phyloP scores from a whole-genome alignment of 2,113 vertebrate species.

The Petroica traversi region DNA sequence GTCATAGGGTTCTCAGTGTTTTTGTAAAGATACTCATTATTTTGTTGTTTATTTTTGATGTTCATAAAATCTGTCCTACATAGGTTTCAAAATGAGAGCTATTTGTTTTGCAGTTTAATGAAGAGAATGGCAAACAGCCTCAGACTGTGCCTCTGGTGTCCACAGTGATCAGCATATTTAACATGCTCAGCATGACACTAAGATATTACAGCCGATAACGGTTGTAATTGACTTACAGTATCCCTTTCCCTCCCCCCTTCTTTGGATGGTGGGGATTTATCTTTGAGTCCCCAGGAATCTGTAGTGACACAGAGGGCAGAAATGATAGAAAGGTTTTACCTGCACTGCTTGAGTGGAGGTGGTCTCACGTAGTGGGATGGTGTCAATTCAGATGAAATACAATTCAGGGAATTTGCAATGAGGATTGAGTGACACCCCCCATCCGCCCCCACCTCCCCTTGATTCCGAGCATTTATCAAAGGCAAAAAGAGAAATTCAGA shows the following conservation, averaged over 20 bases:
- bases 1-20: background rate
- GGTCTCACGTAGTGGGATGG: background rate
- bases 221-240: conserved; percentile 81
- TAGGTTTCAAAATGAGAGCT: conserved; percentile 69
- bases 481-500: conserved; percentile 30
- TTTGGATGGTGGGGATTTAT: conserved; percentile 25
- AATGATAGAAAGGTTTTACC: background rate
- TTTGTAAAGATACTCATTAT: conserved; percentile 49
- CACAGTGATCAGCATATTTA: conserved; percentile 82
- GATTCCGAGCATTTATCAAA: background rate
- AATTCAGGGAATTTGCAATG: background rate
- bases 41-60: conserved; percentile 61
- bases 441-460: fast-evolving
- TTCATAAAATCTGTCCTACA: conserved; percentile 53
- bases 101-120: conserved; percentile 83
- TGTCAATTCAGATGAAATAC: background rate
- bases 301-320: background rate
- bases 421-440: background rate
- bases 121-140: conserved; percentile 79
- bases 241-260: conserved; percentile 34
- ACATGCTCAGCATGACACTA: conserved; percentile 84
- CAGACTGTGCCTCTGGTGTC: conserved; percentile 77
- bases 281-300: conserved; percentile 14
- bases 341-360: background rate
- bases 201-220: conserved; percentile 78